These are phyloP conservation scores for Tryphoninae sp. DNA, from an alignment of 2,888 invertebrate genomes.

Conservation along the genomic window DNA sequence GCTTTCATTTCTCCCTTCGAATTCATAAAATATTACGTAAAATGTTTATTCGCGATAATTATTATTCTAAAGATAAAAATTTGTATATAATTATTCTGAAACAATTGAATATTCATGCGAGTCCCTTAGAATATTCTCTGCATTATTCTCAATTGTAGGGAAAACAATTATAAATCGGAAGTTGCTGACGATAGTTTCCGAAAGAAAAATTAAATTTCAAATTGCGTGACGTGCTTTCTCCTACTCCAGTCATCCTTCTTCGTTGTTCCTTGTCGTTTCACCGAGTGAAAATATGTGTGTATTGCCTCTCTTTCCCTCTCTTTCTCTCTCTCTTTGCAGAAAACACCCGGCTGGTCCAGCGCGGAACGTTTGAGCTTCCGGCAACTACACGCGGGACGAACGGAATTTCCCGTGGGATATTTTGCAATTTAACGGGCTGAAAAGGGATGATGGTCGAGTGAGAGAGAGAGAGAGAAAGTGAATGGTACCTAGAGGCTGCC, in stretches of 20 bases:
- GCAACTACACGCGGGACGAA: conserved; percentile 53
- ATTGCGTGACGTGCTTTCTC: conserved; percentile 3
- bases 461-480: conserved; percentile 18
- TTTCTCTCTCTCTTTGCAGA: not conserved
- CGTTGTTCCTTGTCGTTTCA: conserved; percentile 60
- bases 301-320: not conserved
- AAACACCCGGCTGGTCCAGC: conserved; percentile 26
- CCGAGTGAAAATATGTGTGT: conserved; percentile 8
- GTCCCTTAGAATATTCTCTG: no score
- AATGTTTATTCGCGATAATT: no score
- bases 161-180: no score
- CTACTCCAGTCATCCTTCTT: conserved; percentile 68
- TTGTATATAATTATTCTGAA: not conserved
- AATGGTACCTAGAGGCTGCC: conserved; percentile 16
- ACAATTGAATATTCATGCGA: no score
- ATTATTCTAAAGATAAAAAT: no score
- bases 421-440: conserved; percentile 73
- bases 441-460: conserved; percentile 50
- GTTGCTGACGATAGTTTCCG: no score
- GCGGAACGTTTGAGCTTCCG: conserved; percentile 65
- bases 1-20: conserved; percentile 33
- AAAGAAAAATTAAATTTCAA: not conserved
- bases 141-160: no score
- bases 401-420: conserved; percentile 75
- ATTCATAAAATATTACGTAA: conserved; percentile 16